Conservation (phyloP, 1,140 invertebrate species). For the Anthonomus grandis region DNA sequence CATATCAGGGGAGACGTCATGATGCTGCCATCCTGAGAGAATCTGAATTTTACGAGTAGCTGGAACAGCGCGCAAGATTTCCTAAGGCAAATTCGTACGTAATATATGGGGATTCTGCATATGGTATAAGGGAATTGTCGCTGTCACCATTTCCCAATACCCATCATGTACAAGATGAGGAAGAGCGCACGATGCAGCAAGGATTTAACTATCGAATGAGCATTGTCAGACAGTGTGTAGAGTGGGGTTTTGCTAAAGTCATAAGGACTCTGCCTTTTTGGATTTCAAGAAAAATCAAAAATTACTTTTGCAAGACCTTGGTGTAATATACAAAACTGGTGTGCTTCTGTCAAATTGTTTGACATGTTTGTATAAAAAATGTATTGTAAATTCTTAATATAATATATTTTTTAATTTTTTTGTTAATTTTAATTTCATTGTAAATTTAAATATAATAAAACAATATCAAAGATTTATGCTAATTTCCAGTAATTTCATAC, state of each 20-base stretch:
- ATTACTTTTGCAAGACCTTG: conserved; percentile 28
- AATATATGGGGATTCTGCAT: conserved; percentile 27
- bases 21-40: conserved; percentile 31
- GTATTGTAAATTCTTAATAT: too few species aligned
- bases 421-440: too few species aligned
- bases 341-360: conserved; percentile 28
- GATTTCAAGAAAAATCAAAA: conserved; percentile 36
- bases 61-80: conserved; percentile 17
- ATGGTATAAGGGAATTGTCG: conserved; percentile 1
- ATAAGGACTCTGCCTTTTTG: conserved; percentile 26
- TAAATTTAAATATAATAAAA: too few species aligned
- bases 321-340: conserved; percentile 20
- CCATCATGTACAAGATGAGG: background rate
- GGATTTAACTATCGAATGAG: conserved; percentile 26
- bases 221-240: conserved; percentile 19
- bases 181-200: too few species aligned
- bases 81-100: conserved; percentile 10
- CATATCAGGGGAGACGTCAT: conserved; percentile 25
- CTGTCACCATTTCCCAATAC: background rate
- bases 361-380: conserved; percentile 32
- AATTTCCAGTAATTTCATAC: background rate
- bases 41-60: conserved; percentile 19
- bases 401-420: too few species aligned
- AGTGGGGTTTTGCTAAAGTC: conserved; percentile 34
- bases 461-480: background rate